A percentile compares a stretch with the other conserved stretches of the same genome.
phyloP scores from a whole-genome alignment of 2,797 vertebrate species.

The Huso huso region DNA sequence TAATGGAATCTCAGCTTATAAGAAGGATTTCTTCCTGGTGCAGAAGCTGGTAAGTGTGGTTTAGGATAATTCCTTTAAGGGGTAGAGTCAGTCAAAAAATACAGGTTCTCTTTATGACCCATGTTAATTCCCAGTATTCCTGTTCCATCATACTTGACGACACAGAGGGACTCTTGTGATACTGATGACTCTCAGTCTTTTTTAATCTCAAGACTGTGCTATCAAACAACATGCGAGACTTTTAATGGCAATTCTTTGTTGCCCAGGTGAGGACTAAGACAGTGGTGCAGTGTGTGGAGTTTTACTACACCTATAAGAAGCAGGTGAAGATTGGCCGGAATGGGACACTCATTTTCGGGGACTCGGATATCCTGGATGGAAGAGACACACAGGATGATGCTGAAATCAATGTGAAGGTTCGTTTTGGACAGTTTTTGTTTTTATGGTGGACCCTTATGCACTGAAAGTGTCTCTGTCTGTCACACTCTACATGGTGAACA shows the following conservation, averaged over 20 bases:
- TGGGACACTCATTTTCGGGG: constrained; percentile 78
- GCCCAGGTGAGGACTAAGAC: constrained; percentile 86
- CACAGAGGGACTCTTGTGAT: too few relatives aligned
- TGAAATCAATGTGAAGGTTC: constrained; percentile 78
- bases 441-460: background rate
- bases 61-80: too few relatives aligned
- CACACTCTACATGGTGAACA: too few relatives aligned
- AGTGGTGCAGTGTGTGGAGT: constrained; percentile 92
- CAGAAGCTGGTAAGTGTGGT: constrained; percentile 78
- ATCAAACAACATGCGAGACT: too few relatives aligned
- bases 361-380: constrained; percentile 61
- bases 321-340: constrained; percentile 90
- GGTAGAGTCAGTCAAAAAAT: too few relatives aligned
- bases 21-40: constrained; percentile 97
- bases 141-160: too few relatives aligned
- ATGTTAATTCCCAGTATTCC: too few relatives aligned
- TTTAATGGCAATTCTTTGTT: too few relatives aligned
- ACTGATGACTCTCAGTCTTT: too few relatives aligned
- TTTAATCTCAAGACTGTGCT: too few relatives aligned
- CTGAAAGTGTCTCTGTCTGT: background rate
- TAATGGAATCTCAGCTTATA: constrained; percentile 85
- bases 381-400: constrained; percentile 69
- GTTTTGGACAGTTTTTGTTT: background rate
- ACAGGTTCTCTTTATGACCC: too few relatives aligned
- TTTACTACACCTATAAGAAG: constrained; percentile 96